These are phyloP conservation scores for Ganaspis sp. DNA, from an alignment of 1,140 invertebrate species.

Conservation along the genomic window DNA sequence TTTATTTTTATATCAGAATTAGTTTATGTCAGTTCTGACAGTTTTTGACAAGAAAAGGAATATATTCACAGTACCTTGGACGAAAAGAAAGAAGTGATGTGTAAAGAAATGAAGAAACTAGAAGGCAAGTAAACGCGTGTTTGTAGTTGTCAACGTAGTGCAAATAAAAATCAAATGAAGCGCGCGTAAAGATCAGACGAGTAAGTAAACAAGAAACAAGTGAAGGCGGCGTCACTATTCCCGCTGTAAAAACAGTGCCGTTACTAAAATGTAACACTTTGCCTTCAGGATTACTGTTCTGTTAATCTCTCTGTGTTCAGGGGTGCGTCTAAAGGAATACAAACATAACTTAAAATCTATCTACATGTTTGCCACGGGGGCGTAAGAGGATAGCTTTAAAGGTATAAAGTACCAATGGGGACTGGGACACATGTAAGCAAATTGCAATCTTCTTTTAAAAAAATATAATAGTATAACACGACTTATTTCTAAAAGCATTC, in stretches of 20 bases:
- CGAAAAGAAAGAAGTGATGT: neutral
- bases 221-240: conserved; percentile 68
- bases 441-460: conserved; percentile 16
- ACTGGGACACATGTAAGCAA: conserved; percentile 1
- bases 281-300: conserved; percentile 74
- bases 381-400: conserved; percentile 66
- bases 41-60: neutral
- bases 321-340: conserved; percentile 58
- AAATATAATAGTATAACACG: conserved; percentile 13
- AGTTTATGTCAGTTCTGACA: neutral
- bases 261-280: conserved; percentile 63
- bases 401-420: conserved; percentile 51
- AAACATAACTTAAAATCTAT: conserved; percentile 66
- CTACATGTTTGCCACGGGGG: conserved; percentile 39
- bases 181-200: conserved; percentile 73
- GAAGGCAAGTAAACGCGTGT: conserved; percentile 55
- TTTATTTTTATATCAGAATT: too few relatives aligned
- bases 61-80: neutral
- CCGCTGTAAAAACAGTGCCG: conserved; percentile 70
- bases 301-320: conserved; percentile 63
- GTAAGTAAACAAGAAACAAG: conserved; percentile 74
- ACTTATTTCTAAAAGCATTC: conserved; percentile 18
- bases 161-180: conserved; percentile 73
- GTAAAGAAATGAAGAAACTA: conserved; percentile 30
- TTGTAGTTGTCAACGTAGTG: conserved; percentile 57